Evolutionary conservation across 2,888 invertebrate species (phyloP).

Genomic region (Bellardia pandia): DNA sequence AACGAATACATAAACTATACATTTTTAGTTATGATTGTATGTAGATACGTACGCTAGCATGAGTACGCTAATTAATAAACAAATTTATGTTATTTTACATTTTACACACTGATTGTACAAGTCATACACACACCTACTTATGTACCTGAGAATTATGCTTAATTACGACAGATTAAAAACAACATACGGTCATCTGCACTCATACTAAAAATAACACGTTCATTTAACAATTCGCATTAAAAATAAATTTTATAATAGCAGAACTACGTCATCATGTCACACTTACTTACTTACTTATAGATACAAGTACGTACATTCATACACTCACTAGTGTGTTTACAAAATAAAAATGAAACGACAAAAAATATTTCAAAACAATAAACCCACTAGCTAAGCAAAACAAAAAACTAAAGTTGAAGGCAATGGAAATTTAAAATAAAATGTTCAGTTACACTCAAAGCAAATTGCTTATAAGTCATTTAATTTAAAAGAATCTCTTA

Average conservation of each 20-base stretch:
- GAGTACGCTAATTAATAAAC: conserved; percentile 21
- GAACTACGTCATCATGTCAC: conserved; percentile 54
- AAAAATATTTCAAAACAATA: not conserved
- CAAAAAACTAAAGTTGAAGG: not conserved
- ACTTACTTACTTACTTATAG: not conserved
- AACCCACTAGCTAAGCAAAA: not conserved
- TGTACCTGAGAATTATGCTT: conserved; percentile 27
- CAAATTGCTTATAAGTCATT: not conserved
- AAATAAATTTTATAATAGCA: conserved; percentile 48
- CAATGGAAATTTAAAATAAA: no score
- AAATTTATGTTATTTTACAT: conserved; percentile 23
- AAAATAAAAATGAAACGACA: conserved; percentile 12
- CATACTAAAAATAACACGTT: conserved; percentile 56
- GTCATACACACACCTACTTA: not conserved
- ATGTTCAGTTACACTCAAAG: not conserved
- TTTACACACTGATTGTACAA: not conserved
- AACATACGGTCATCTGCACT: conserved; percentile 56
- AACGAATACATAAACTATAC: not conserved
- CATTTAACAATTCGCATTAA: conserved; percentile 50
- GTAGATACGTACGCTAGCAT: not conserved
- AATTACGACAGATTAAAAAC: not conserved
- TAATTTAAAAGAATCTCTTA: no score
- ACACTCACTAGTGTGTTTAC: not conserved
- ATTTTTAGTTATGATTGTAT: not conserved
- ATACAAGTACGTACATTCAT: not conserved